Conservation (phyloP, 1,140 invertebrate species). For the Chlorops oryzae region DNA sequence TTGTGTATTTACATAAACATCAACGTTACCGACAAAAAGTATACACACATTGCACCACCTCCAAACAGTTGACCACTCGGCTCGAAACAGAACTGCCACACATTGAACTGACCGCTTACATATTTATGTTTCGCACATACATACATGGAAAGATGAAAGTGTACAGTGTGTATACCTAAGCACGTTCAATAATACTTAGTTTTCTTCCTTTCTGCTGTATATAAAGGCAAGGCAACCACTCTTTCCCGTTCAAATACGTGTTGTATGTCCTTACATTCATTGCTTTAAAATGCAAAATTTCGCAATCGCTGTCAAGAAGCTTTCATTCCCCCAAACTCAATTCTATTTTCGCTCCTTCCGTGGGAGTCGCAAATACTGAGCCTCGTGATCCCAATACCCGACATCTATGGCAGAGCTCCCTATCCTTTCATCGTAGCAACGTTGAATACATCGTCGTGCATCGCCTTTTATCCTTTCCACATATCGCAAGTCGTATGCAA, state of each 20-base stretch:
- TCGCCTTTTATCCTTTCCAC: slow-evolving; percentile 15
- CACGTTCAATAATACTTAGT: not conserved
- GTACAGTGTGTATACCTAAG: not conserved
- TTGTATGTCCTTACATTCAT: too few species aligned
- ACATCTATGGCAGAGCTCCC: not conserved
- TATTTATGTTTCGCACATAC: too few species aligned
- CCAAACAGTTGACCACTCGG: too few species aligned
- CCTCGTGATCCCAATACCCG: not conserved
- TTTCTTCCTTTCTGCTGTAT: not conserved
- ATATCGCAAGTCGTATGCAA: slow-evolving; percentile 48
- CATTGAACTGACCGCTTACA: too few species aligned
- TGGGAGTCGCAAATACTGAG: not conserved
- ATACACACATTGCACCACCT: not conserved
- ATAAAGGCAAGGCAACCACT: too few species aligned
- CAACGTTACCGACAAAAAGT: slow-evolving; percentile 4
- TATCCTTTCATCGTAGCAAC: slow-evolving; percentile 6
- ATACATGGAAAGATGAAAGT: not conserved
- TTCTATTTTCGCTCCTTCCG: not conserved
- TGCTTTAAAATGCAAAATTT: slow-evolving; percentile 13
- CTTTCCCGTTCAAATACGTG: too few species aligned
- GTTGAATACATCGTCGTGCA: not conserved
- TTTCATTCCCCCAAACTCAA: not conserved
- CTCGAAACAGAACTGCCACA: too few species aligned
- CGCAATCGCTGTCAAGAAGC: slow-evolving; percentile 4
- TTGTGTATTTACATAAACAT: slow-evolving; percentile 14